Percentiles rank a stretch among this genome's conserved stretches.
phyloP scores from a whole-genome alignment of 2,797 vertebrate genomes.

The Mus spretus region DNA sequence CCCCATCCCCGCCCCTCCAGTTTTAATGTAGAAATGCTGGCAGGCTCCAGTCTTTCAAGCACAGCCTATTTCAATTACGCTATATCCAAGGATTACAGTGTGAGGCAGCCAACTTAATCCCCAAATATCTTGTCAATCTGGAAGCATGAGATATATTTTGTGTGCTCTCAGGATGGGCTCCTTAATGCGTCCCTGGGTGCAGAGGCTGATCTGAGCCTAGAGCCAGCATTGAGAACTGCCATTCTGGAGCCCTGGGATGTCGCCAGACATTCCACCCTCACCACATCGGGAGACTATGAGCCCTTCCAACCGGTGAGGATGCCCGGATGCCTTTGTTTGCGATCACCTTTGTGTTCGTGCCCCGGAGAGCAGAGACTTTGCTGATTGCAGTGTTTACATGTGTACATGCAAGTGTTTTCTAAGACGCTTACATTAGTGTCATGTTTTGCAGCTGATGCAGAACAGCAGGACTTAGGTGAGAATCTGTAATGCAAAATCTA shows the following conservation, averaged over 20 bases:
- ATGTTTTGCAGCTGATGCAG: constrained; percentile 82
- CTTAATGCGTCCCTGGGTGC: not conserved
- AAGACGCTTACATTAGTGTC: constrained; percentile 84
- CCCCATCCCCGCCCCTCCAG: not conserved
- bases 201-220: constrained; percentile 1
- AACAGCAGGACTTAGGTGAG: constrained; percentile 81
- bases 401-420: constrained; percentile 82
- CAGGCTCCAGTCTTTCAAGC: not conserved
- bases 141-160: not conserved
- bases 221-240: not conserved
- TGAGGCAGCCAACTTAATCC: constrained; percentile 46
- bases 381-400: constrained; percentile 77
- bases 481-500: constrained; percentile 76
- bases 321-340: not conserved
- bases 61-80: not conserved
- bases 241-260: not conserved
- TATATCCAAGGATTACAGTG: constrained; percentile 22
- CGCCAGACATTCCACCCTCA: fast-evolving
- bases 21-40: not conserved
- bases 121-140: constrained; percentile 17
- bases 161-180: constrained; percentile 36
- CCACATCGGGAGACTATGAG: not conserved
- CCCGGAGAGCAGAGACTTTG: not conserved
- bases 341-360: constrained; percentile 54
- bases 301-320: not conserved